Conservation (phyloP, 1,140 invertebrate genomes). For the Mycetomoellerius zeteki region DNA sequence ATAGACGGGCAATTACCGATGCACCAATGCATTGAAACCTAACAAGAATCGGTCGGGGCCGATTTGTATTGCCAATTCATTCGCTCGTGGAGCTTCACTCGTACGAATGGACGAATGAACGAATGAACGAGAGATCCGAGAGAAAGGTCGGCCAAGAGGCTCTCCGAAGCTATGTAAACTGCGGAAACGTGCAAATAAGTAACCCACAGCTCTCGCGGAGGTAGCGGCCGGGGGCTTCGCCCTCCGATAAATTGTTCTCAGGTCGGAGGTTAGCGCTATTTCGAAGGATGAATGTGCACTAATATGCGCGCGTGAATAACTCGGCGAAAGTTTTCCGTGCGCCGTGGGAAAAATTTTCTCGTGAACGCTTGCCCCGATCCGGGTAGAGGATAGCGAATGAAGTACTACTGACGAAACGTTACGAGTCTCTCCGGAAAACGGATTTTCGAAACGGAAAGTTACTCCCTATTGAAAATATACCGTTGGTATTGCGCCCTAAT, state of each 20-base stretch:
- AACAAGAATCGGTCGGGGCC: slow-evolving; percentile 34
- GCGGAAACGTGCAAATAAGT: slow-evolving; percentile 80
- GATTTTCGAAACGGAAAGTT: slow-evolving; percentile 58
- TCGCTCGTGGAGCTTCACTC: slow-evolving; percentile 58
- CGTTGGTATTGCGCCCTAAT: not conserved
- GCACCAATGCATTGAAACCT: slow-evolving; percentile 65
- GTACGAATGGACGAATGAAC: slow-evolving; percentile 48
- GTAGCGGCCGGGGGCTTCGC: slow-evolving; percentile 29
- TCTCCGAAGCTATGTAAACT: slow-evolving; percentile 77
- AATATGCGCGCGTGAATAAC: slow-evolving; percentile 70
- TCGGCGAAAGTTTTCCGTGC: slow-evolving; percentile 53
- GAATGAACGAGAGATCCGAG: slow-evolving; percentile 39
- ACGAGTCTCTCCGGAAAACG: slow-evolving; percentile 32
- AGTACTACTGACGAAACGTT: slow-evolving; percentile 48
- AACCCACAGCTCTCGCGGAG: slow-evolving; percentile 49
- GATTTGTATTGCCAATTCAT: slow-evolving; percentile 77
- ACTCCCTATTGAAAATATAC: slow-evolving; percentile 4
- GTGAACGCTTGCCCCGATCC: slow-evolving; percentile 19
- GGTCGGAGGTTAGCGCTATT: slow-evolving; percentile 69
- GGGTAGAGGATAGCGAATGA: slow-evolving; percentile 23
- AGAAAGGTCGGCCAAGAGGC: slow-evolving; percentile 21
- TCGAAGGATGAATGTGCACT: slow-evolving; percentile 72
- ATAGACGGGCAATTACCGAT: slow-evolving; percentile 58
- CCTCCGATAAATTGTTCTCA: slow-evolving; percentile 71
- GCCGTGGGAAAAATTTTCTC: slow-evolving; percentile 56